A percentile compares a stretch with the other conserved stretches of the same genome.
Evolutionary conservation across 1,140 invertebrate genomes (phyloP).

Genomic region (Drosophila elegans): DNA sequence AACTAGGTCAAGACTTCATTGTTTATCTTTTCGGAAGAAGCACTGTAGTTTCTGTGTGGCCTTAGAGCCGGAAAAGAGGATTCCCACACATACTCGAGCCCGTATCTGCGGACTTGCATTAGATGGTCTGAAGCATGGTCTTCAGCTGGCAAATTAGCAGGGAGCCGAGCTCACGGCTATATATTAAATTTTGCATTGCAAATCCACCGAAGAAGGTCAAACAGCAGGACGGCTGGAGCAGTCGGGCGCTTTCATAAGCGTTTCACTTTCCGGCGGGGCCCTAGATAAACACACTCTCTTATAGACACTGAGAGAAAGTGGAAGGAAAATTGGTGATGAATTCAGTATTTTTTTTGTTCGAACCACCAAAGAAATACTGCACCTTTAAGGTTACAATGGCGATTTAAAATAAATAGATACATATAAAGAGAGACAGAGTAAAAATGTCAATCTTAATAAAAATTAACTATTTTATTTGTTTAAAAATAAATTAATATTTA

Average conservation of each 20-base stretch:
- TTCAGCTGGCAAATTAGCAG: slow-evolving; percentile 68
- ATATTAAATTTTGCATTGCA: slow-evolving; percentile 73
- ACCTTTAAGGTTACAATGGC: too few relatives aligned
- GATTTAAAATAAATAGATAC: too few relatives aligned
- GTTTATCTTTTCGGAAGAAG: slow-evolving; percentile 69
- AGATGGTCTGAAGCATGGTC: slow-evolving; percentile 63
- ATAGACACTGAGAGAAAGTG: not conserved
- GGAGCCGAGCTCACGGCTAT: slow-evolving; percentile 37
- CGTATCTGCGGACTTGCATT: slow-evolving; percentile 38
- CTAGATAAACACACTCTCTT: slow-evolving; percentile 61
- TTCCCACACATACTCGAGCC: slow-evolving; percentile 36
- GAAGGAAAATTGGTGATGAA: too few relatives aligned
- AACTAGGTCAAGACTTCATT: slow-evolving; percentile 76
- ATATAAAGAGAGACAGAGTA: too few relatives aligned
- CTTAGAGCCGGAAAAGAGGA: slow-evolving; percentile 18
- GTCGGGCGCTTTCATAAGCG: slow-evolving; percentile 72
- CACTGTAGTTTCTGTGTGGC: slow-evolving; percentile 1
- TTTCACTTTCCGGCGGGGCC: slow-evolving; percentile 76
- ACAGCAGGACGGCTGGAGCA: slow-evolving; percentile 2
- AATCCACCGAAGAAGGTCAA: slow-evolving; percentile 58
- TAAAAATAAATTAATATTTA: too few relatives aligned
- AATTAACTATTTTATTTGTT: too few relatives aligned
- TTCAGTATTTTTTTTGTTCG: too few relatives aligned
- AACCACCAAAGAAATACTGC: too few relatives aligned
- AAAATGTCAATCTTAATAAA: too few relatives aligned